Percentiles rank a stretch among this genome's conserved stretches.
Evolutionary conservation across 2,113 vertebrate species (phyloP).

Genomic region (Sceloporus undulatus): DNA sequence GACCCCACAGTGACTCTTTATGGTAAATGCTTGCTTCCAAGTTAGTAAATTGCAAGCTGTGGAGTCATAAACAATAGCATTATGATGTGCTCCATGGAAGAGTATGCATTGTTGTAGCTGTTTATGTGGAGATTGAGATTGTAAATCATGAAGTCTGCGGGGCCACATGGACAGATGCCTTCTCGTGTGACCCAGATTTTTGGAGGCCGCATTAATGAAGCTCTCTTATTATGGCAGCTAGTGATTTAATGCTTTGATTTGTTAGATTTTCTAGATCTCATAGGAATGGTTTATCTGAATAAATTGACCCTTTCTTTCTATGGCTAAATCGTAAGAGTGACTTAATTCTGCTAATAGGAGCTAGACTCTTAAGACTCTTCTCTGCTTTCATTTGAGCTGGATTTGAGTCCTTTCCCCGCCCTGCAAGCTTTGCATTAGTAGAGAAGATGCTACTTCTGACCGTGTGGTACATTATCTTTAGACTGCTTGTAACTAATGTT

Average conservation of each 20-base stretch:
- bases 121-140: neutral
- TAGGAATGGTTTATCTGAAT: neutral
- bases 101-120: neutral
- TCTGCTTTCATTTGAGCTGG: neutral
- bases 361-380: neutral
- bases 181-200: neutral
- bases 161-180: neutral
- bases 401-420: neutral
- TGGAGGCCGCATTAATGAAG: neutral
- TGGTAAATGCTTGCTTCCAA: neutral
- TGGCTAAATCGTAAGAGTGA: neutral
- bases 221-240: neutral
- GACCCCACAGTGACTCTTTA: neutral
- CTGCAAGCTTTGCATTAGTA: neutral
- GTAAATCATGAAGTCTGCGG: neutral
- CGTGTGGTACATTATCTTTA: conserved; percentile 39
- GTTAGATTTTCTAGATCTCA: neutral
- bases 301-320: neutral
- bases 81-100: neutral
- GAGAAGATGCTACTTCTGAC: neutral
- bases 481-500: conserved; percentile 53
- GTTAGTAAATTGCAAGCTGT: neutral
- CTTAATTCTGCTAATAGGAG: neutral
- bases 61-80: neutral
- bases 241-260: neutral